These are phyloP conservation scores for Haliclystus octoradiatus DNA, from an alignment of 30 jellyfish, hydroid and myxozoan genomes.

Conservation along the genomic window DNA sequence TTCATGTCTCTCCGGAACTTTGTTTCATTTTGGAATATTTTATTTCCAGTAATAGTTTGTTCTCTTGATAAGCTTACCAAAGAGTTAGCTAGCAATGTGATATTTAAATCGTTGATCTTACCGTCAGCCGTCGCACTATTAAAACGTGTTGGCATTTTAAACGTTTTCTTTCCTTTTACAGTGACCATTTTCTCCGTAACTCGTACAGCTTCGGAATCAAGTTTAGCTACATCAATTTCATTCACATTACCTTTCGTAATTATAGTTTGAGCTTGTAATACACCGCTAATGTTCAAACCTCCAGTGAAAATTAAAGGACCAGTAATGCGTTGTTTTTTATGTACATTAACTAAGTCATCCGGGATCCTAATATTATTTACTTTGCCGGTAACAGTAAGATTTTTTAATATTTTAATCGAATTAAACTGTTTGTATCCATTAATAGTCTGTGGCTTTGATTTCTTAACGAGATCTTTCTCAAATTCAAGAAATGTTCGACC, in stretches of 20 bases:
- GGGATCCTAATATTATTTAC: conserved; percentile 48
- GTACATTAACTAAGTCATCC: conserved; percentile 47
- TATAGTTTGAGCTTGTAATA: neutral
- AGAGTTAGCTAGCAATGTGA: conserved; percentile 20
- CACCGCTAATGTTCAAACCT: neutral
- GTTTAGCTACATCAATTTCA: neutral
- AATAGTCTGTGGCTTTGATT: conserved; percentile 26
- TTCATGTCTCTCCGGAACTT: conserved; percentile 12
- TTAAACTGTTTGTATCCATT: conserved; percentile 19
- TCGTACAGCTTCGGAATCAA: neutral
- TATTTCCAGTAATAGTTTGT: conserved; percentile 24
- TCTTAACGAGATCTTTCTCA: conserved; percentile 34
- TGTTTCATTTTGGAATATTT: conserved; percentile 23
- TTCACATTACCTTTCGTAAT: neutral
- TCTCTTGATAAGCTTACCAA: neutral
- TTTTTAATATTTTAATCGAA: neutral
- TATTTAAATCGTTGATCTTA: conserved; percentile 31
- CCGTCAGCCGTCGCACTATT: conserved; percentile 8
- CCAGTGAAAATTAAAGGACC: neutral
- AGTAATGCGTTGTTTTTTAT: conserved; percentile 36
- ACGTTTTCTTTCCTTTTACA: conserved; percentile 15
- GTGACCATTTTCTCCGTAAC: neutral
- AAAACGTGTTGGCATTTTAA: conserved; percentile 31
- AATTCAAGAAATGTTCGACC: conserved; percentile 43
- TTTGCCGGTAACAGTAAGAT: conserved; percentile 20